Evolutionary conservation across 2,888 invertebrate genomes (phyloP).

Genomic region (Cantharis nigra): DNA sequence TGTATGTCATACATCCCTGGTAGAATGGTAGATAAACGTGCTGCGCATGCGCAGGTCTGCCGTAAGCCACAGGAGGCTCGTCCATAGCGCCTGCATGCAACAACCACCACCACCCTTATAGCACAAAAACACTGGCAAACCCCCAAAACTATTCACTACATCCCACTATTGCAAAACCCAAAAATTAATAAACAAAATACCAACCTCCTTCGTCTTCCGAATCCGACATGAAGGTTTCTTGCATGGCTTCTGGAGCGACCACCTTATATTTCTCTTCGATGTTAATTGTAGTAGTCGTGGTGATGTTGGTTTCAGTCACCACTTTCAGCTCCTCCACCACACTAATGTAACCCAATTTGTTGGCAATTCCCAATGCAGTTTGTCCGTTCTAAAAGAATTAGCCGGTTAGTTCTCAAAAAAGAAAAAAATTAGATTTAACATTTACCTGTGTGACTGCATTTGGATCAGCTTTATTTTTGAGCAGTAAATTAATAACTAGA

Average conservation of each 20-base stretch:
- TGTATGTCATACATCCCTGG: conserved; percentile 79
- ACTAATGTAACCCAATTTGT: conserved; percentile 95
- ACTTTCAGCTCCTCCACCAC: conserved; percentile 96
- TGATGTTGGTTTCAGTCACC: conserved; percentile 75
- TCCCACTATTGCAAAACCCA: neutral
- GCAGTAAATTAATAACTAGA: conserved; percentile 86
- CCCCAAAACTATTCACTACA: conserved; percentile 14
- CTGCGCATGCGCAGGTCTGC: conserved; percentile 76
- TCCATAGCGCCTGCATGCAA: conserved; percentile 55
- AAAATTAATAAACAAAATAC: conserved; percentile 43
- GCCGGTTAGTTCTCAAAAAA: neutral
- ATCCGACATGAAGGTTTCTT: conserved; percentile 97
- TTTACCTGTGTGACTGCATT: conserved; percentile 92
- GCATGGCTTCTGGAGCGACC: conserved; percentile 97
- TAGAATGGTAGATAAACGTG: conserved; percentile 84
- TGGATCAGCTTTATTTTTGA: conserved; percentile 93
- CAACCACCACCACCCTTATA: conserved; percentile 49
- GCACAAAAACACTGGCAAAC: conserved; percentile 27
- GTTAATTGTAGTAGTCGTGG: conserved; percentile 62
- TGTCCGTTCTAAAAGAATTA: conserved; percentile 79
- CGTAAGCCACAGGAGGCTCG: conserved; percentile 58
- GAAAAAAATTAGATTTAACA: conserved; percentile 34
- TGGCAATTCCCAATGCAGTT: conserved; percentile 95
- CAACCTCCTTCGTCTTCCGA: conserved; percentile 98
- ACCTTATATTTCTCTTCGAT: conserved; percentile 95